Base-by-base conservation (phyloP, 2,113 vertebrate species). In the Scatophagus argus region DNA sequence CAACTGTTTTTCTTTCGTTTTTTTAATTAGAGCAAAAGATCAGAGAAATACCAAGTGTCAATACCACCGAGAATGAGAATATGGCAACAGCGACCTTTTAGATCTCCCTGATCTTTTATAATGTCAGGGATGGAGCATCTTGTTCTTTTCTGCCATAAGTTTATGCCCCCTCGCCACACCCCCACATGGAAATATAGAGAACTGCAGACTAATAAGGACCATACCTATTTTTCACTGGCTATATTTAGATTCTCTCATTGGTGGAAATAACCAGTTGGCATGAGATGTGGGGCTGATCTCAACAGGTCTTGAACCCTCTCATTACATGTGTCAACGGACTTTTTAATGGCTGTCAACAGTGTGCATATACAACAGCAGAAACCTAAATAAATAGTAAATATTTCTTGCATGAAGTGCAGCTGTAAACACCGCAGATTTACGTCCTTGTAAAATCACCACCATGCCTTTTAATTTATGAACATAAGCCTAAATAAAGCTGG, bases 41-140 rank as follows among this genome's bases (percentile, higher is more conserved):
- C 92, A 94, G 90, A 93, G 92, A 94, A 94, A 94, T 94, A 91
- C 92, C 93, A 94, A 93, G 91, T 94, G 93, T 94, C 93, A 93
- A 91, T 89, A 92, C 89, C 73, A 56, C 89, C 9, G 88, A 92
- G 89, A 86, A 88, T 88, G 88, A 92, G 90, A 90, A 92, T 92
- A 92, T 92, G 91, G 93, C 92, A 92, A 89, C 88, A 14, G 66
- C 77, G 89, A 94, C 93, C 93, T 94, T 94, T 94, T 87, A 90
- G 87, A 94, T 85, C 90, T 83, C 85, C 87, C 81, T 93, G 91
- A 93, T 93, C 92, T 93, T 94, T 94, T 90, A 93, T 91, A 94
- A 94, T 94, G 93, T 93, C 93, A 94, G 79, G 80, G 60, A 88
- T 87, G 88, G 88, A 89, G 86, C 90, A 61, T 89, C 89, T 90